A percentile compares a stretch with the other conserved stretches of the same genome.
phyloP scores from a whole-genome alignment of 1,140 invertebrate genomes.

The Drosophila pseudoananassae region DNA sequence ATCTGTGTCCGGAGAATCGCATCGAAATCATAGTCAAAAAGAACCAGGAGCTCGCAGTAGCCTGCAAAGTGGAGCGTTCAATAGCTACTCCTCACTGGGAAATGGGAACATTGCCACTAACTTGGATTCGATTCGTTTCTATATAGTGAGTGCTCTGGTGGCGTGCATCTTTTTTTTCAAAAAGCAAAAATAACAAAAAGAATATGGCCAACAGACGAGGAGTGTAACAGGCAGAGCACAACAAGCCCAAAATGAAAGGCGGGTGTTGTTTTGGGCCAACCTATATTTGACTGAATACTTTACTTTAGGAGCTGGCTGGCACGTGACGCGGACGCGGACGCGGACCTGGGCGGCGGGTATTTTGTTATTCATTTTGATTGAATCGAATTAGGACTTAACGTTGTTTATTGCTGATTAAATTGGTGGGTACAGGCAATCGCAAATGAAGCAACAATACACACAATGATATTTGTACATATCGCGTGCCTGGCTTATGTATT shows the following conservation, averaged over 20 bases:
- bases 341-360: constrained; percentile 40
- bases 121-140: constrained; percentile 3
- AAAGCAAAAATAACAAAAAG: background rate
- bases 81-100: constrained; percentile 36
- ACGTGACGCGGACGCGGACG: constrained; percentile 22
- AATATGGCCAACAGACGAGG: constrained; percentile 47
- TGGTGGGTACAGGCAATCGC: constrained; percentile 68
- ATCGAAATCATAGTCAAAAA: constrained; percentile 58
- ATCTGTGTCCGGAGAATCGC: constrained; percentile 54
- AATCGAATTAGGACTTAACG: constrained; percentile 82
- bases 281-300: constrained; percentile 66
- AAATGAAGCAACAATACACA: constrained; percentile 53
- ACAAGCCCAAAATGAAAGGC: constrained; percentile 50
- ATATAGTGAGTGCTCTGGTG: constrained; percentile 9
- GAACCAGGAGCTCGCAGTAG: constrained; percentile 64
- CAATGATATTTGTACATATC: constrained; percentile 38
- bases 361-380: constrained; percentile 81
- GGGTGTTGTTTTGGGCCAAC: constrained; percentile 72
- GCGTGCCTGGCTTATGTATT: constrained; percentile 42
- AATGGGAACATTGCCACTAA: constrained; percentile 42
- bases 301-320: constrained; percentile 20
- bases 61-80: constrained; percentile 62
- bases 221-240: constrained; percentile 32
- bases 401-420: constrained; percentile 82
- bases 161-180: constrained; percentile 58